phyloP scores from a whole-genome alignment of 1,140 invertebrate genomes.

The Brachionus calyciflorus region DNA sequence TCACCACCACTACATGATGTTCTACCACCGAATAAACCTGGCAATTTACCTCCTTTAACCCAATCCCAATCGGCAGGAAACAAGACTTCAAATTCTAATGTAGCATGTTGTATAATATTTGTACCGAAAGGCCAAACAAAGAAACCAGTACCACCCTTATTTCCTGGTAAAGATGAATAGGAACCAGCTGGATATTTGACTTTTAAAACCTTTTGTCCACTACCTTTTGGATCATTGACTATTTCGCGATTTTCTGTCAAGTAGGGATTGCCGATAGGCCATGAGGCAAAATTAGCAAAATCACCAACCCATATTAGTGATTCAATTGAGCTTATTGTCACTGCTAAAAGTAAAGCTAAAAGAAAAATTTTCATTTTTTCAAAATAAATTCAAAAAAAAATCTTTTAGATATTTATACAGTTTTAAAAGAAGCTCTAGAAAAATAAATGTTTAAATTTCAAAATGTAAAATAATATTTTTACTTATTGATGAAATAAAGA shows the following conservation, averaged over 20 bases:
- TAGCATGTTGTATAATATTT: constrained; percentile 15
- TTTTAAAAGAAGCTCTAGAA: no score
- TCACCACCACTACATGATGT: constrained; percentile 17
- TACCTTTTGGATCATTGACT: constrained; percentile 25
- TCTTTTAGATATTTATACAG: no score
- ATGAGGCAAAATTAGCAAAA: not conserved
- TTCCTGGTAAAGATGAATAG: constrained; percentile 1
- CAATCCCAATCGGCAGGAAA: not conserved
- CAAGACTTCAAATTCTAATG: constrained; percentile 14
- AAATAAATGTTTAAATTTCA: no score
- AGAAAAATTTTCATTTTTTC: no score
- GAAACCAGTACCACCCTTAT: constrained; percentile 39
- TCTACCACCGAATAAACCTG: constrained; percentile 11
- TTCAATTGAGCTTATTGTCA: not conserved
- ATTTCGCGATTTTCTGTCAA: not conserved
- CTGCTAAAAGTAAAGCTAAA: no score
- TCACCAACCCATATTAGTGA: not conserved
- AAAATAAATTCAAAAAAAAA: no score
- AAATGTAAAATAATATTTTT: no score
- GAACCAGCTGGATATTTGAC: constrained; percentile 27
- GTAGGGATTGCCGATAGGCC: not conserved
- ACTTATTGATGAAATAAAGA: no score
- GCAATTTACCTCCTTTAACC: constrained; percentile 22
- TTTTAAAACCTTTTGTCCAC: constrained; percentile 16
- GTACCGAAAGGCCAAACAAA: constrained; percentile 27